Evolutionary conservation across 2,113 vertebrate species (phyloP).

Genomic region (Donacobius atricapilla): DNA sequence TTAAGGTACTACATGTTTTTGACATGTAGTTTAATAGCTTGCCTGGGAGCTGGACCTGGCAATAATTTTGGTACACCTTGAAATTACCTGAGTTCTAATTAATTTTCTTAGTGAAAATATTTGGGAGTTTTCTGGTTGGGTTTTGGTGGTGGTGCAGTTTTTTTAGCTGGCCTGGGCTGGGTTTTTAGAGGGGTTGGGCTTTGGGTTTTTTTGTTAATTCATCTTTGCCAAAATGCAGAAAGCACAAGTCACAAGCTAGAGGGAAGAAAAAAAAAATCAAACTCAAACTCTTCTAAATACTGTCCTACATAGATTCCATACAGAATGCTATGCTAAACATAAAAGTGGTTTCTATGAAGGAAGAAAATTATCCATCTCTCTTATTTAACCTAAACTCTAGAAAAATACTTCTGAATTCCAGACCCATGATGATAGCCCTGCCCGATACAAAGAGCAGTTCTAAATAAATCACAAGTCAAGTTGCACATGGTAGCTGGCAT

Average conservation of each 20-base stretch:
- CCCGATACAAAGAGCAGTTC: not conserved
- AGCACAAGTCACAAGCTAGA: not conserved
- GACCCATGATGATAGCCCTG: no score
- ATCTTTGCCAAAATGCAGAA: not conserved
- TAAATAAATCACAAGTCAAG: not conserved
- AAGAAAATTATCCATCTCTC: not conserved
- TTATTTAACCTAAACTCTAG: not conserved
- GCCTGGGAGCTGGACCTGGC: not conserved
- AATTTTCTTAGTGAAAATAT: not conserved
- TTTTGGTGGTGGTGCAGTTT: fast-evolving
- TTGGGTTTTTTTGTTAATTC: not conserved
- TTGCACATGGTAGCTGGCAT: fast-evolving
- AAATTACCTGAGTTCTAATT: not conserved
- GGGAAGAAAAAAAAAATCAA: not conserved
- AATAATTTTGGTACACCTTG: not conserved
- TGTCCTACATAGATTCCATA: not conserved
- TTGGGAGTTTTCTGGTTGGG: not conserved
- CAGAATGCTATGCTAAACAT: not conserved
- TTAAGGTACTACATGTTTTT: no score
- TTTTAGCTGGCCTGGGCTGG: not conserved
- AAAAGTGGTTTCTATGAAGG: not conserved
- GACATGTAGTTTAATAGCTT: not conserved
- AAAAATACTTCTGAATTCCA: not conserved
- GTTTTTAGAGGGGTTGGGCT: not conserved
- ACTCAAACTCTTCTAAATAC: not conserved